A percentile compares a stretch with the other conserved stretches of the same genome.
Conservation (phyloP, 2,113 vertebrate species). For the Chelonoidis abingdonii region DNA sequence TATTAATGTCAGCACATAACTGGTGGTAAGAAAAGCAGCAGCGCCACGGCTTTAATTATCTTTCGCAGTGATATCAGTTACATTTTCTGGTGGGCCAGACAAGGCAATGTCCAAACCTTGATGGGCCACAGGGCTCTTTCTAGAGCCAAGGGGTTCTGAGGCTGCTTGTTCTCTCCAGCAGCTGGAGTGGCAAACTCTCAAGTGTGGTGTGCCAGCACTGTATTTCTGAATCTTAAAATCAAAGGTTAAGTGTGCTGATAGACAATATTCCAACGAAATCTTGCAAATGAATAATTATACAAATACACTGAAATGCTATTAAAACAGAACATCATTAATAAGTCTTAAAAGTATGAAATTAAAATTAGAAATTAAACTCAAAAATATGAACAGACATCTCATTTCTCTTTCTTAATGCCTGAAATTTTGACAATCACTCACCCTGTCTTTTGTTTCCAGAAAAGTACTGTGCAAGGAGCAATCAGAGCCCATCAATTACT, state of each 20-base stretch:
- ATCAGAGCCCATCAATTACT: background rate
- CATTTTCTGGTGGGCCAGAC: background rate
- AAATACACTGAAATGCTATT: background rate
- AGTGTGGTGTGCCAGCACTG: background rate
- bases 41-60: background rate
- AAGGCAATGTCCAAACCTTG: background rate
- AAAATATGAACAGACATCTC: background rate
- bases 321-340: background rate
- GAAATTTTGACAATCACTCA: background rate
- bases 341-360: background rate
- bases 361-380: background rate
- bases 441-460: background rate
- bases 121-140: background rate
- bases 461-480: background rate
- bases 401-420: background rate
- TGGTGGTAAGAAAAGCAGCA: background rate
- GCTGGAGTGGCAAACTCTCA: background rate
- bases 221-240: background rate
- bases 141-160: background rate
- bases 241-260: background rate
- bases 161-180: background rate
- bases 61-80: background rate
- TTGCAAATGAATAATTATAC: background rate
- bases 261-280: background rate
- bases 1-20: background rate